Percentiles rank a stretch among this genome's conserved stretches.
Evolutionary conservation across 1,140 invertebrate species (phyloP).

Genomic region (Coelopa frigida): DNA sequence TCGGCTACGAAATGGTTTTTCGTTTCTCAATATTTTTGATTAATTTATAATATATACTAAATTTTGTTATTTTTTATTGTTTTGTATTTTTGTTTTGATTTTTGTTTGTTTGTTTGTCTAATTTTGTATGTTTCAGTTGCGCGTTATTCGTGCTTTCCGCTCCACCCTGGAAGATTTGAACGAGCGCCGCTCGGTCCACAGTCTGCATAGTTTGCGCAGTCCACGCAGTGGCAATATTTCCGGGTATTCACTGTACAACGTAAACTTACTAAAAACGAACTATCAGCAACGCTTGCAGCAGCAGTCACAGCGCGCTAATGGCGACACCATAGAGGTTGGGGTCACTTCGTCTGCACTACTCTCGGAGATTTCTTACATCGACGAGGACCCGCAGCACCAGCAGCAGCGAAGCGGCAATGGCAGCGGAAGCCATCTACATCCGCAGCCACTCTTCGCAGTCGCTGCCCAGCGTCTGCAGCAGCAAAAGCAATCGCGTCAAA

Average conservation of each 20-base stretch:
- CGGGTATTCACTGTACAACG: slow-evolving; percentile 29
- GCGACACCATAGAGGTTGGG: too few relatives aligned
- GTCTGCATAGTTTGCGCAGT: slow-evolving; percentile 93
- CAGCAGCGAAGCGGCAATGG: slow-evolving; percentile 20
- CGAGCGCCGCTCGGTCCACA: slow-evolving; percentile 95
- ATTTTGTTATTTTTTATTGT: slow-evolving; percentile 14
- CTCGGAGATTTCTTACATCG: slow-evolving; percentile 87
- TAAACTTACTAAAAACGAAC: slow-evolving; percentile 34
- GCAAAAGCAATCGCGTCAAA: slow-evolving; percentile 13
- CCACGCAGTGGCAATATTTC: slow-evolving; percentile 51
- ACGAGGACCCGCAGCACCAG: slow-evolving; percentile 63
- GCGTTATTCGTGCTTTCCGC: slow-evolving; percentile 99
- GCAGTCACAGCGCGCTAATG: slow-evolving; percentile 15
- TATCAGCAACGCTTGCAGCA: slow-evolving; percentile 19
- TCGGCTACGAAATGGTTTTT: background rate
- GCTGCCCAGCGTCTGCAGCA: slow-evolving; percentile 20
- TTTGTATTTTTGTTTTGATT: slow-evolving; percentile 28
- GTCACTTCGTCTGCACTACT: too few relatives aligned
- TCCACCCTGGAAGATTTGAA: slow-evolving; percentile 99
- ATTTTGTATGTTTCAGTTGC: slow-evolving; percentile 88
- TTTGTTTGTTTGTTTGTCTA: slow-evolving; percentile 42
- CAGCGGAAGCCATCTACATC: too few relatives aligned
- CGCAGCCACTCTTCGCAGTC: slow-evolving; percentile 16
- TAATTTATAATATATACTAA: background rate
- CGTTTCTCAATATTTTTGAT: background rate